Evolutionary conservation across 53 echinoderm and acorn worm genomes (phyloP).

Genomic region (Holothuria leucospilota): DNA sequence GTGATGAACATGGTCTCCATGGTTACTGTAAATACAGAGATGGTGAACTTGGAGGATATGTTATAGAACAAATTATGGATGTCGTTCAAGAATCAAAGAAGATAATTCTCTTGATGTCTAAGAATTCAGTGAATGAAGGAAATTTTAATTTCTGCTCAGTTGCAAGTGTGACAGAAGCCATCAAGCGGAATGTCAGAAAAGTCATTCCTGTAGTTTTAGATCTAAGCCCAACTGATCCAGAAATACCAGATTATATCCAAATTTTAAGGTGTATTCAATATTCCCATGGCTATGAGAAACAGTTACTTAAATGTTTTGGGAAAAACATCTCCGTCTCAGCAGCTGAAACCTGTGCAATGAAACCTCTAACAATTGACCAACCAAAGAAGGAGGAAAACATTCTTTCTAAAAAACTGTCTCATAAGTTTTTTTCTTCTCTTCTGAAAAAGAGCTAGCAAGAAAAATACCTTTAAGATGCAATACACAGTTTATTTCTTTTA

Average conservation of each 20-base stretch:
- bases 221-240: neutral
- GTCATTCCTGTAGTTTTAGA: conserved; percentile 44
- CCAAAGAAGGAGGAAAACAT: neutral
- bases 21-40: conserved; percentile 54
- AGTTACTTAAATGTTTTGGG: conserved; percentile 10
- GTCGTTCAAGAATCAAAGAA: conserved; percentile 13
- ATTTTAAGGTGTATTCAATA: conserved; percentile 2
- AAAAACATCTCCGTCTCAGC: neutral
- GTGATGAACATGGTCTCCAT: neutral
- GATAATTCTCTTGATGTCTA: conserved; percentile 53
- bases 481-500: too few species aligned
- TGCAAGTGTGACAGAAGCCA: conserved; percentile 38
- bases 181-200: neutral
- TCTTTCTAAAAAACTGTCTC: neutral
- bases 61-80: neutral
- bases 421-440: neutral
- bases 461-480: too few species aligned
- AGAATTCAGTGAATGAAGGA: conserved; percentile 6
- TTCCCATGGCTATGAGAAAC: neutral
- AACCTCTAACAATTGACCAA: neutral
- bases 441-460: neutral
- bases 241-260: neutral
- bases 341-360: neutral
- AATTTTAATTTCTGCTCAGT: conserved; percentile 19
- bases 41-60: conserved; percentile 45